A percentile compares a stretch with the other conserved stretches of the same genome.
phyloP scores from a whole-genome alignment of 2,888 invertebrate species.

The Criorhina ranunculi region DNA sequence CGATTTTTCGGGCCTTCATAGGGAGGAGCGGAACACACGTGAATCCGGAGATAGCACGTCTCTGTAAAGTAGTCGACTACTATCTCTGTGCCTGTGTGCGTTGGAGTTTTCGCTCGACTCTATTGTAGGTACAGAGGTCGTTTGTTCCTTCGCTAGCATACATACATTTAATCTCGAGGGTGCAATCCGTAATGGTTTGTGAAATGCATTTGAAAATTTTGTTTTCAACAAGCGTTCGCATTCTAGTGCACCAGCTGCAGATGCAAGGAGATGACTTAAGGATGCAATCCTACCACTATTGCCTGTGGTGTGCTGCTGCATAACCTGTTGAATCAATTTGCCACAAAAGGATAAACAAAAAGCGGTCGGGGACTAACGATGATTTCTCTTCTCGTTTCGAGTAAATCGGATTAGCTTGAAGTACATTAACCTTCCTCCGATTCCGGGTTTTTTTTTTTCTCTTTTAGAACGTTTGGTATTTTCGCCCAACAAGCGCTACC shows the following conservation, averaged over 20 bases:
- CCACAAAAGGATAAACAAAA: slow-evolving; percentile 74
- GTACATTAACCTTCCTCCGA: slow-evolving; percentile 65
- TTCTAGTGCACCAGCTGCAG: slow-evolving; percentile 31
- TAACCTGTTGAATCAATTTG: slow-evolving; percentile 74
- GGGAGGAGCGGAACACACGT: slow-evolving; percentile 27
- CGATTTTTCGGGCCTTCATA: slow-evolving; percentile 37
- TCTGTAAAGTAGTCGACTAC: not conserved
- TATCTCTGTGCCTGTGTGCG: not conserved
- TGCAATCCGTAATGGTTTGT: slow-evolving; percentile 72
- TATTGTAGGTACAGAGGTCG: slow-evolving; percentile 9
- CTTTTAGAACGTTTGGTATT: slow-evolving; percentile 22
- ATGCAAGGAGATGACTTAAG: slow-evolving; percentile 47
- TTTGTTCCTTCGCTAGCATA: slow-evolving; percentile 3
- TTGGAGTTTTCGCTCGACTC: not conserved
- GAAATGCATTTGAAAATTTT: slow-evolving; percentile 73
- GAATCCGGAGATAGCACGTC: slow-evolving; percentile 29
- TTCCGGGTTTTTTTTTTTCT: slow-evolving; percentile 28
- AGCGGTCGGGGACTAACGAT: slow-evolving; percentile 70
- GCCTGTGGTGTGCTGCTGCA: slow-evolving; percentile 24
- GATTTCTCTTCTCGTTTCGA: slow-evolving; percentile 74
- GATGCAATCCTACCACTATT: slow-evolving; percentile 44
- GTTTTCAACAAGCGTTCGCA: slow-evolving; percentile 68
- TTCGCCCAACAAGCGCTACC: too few relatives aligned
- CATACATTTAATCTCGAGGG: slow-evolving; percentile 57
- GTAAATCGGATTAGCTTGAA: slow-evolving; percentile 75